Evolutionary conservation across 2,888 invertebrate genomes (phyloP), one percentile per base, ranked within the genome.

Genomic region (Strigamia transsilvanica): DNA sequence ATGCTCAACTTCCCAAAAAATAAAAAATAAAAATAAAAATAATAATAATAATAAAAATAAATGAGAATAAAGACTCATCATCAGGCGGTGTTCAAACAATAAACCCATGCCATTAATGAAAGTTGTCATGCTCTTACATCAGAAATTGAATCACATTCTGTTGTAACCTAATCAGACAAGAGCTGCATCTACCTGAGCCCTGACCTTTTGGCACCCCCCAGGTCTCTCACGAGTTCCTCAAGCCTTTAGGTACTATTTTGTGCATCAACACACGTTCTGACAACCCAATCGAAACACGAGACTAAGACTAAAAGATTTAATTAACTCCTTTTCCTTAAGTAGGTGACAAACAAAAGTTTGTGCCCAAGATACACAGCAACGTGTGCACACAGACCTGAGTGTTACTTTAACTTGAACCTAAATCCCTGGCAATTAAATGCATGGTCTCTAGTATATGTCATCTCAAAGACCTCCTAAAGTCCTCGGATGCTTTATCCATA

Each of bases 91-190:
- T n/a, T 51, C 13, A 51, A 51, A 51, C 51, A 51, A 18, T 51
- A 18, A 51, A 15, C 18, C 15, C 38, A 38, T 6, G 38, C 10
- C 23, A 61, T 18, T 61, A 61, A 61, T 61, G 61, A 61, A 61
- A 61, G n/a, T 61, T 61, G 61, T 61, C 61, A 61, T 61, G 61
- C 61, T 61, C 61, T 61, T 61, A n/a, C 61, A 61, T 61, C 61
- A 61, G 61, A 61, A 61, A 61, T 61, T 61, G 61, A 61, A 61
- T 61, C 61, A 61, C 61, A 18, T 61, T 61, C 21, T 61, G 18
- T 21, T 61, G 61, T 61, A 61, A 61, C 61, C 12, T 23, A 61
- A 61, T 61, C 13, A 61, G 61, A 61, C 61, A 61, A 61, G 6
- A 61, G 61, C 61, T 61, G 9, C 61, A 23, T 18, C 21, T 61